Evolutionary conservation across 1,140 invertebrate species (phyloP).

Genomic region (Acyrthosiphon pisum): DNA sequence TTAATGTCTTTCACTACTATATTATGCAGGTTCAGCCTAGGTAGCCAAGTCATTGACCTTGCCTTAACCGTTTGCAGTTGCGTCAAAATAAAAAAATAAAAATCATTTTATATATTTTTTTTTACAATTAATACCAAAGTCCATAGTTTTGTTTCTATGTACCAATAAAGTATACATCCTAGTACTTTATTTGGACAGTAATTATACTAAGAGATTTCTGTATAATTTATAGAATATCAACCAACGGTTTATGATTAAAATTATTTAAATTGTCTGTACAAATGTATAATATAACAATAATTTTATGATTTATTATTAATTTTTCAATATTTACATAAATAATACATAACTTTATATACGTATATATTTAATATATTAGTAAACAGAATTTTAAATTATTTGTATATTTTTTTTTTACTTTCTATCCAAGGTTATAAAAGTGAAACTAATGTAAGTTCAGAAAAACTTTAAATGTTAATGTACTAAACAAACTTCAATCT

Average conservation of each 20-base stretch:
- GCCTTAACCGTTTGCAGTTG: neutral
- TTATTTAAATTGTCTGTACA: neutral
- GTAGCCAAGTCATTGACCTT: neutral
- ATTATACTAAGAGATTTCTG: neutral
- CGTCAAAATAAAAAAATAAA: neutral
- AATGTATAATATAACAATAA: neutral
- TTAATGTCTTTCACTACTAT: neutral
- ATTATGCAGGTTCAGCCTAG: too few relatives aligned
- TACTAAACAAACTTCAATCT: neutral
- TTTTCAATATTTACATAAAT: conserved; percentile 1
- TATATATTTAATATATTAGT: conserved; percentile 3
- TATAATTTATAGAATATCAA: neutral
- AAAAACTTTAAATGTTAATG: neutral
- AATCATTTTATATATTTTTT: neutral
- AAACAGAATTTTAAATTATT: neutral
- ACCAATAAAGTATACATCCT: too few relatives aligned
- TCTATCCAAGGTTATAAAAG: neutral
- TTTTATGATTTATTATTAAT: neutral
- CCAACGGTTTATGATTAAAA: neutral
- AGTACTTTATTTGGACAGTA: neutral
- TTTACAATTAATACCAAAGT: neutral
- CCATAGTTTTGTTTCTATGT: neutral
- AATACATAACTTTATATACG: neutral
- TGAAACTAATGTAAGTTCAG: neutral
- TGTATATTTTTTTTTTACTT: neutral